phyloP scores from a whole-genome alignment of 2,797 vertebrate genomes.

The Acipenser ruthenus region DNA sequence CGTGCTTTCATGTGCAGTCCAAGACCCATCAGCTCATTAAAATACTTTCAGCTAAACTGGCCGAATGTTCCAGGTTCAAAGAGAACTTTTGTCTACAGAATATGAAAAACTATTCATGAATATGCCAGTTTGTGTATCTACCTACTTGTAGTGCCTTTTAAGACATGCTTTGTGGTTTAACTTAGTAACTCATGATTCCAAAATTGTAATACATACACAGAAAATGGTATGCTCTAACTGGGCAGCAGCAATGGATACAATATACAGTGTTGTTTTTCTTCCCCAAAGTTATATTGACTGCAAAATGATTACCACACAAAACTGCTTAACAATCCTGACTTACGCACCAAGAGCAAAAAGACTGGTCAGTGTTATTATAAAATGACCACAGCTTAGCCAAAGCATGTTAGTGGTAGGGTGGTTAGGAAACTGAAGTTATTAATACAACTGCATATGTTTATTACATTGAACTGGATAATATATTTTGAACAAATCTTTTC shows the following conservation, averaged over 20 bases:
- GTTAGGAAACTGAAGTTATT: background rate
- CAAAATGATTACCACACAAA: background rate
- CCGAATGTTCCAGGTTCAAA: no score
- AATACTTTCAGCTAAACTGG: no score
- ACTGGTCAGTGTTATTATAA: background rate
- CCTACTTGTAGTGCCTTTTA: background rate
- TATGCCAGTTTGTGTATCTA: background rate
- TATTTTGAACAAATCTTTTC: no score
- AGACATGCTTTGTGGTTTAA: background rate
- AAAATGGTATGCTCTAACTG: background rate
- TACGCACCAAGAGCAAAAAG: background rate
- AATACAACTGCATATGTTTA: background rate
- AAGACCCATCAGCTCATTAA: no score
- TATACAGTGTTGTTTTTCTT: background rate
- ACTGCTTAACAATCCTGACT: background rate
- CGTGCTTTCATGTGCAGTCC: background rate
- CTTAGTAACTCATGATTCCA: background rate
- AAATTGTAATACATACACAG: background rate
- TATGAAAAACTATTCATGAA: background rate
- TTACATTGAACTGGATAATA: background rate
- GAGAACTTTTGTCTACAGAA: background rate
- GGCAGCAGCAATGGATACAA: background rate
- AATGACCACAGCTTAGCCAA: background rate
- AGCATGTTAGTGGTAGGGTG: background rate
- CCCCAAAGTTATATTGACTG: background rate